Percentiles rank a stretch among this genome's conserved stretches.
Conservation (phyloP, 2,113 vertebrate species). For the Tauraco erythrolophus region DNA sequence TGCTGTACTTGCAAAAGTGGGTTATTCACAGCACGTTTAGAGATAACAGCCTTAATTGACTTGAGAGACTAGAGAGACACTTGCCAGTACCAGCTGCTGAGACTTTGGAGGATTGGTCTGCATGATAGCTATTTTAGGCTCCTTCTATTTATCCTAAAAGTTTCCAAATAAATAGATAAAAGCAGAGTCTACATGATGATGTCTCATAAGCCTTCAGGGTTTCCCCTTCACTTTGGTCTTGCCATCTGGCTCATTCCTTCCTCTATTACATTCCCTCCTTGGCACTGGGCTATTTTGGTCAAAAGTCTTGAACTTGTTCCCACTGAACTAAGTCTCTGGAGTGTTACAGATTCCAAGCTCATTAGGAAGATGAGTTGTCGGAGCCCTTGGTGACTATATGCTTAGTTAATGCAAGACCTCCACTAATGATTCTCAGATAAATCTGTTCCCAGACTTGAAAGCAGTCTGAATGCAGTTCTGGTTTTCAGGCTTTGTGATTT, state of each 20-base stretch:
- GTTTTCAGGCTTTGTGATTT: background rate
- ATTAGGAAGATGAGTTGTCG: background rate
- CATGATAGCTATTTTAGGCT: background rate
- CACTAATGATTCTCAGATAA: background rate
- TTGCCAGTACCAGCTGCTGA: background rate
- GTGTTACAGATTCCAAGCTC: background rate
- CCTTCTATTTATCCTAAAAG: background rate
- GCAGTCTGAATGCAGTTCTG: background rate
- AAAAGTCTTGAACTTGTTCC: background rate
- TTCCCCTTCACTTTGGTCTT: background rate
- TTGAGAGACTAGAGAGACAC: background rate
- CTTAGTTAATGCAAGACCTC: background rate
- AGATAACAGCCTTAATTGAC: background rate
- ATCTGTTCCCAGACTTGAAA: background rate
- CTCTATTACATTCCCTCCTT: background rate
- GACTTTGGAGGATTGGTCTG: background rate
- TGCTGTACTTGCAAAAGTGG: background rate
- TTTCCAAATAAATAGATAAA: background rate
- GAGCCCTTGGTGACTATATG: background rate
- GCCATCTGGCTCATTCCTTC: background rate
- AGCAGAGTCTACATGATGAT: background rate
- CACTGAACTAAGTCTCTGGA: background rate
- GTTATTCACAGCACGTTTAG: background rate
- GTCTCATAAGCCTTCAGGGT: background rate
- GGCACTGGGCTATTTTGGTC: background rate